Conservation (phyloP, 2,888 invertebrate species). For the Mythimna albipuncta region DNA sequence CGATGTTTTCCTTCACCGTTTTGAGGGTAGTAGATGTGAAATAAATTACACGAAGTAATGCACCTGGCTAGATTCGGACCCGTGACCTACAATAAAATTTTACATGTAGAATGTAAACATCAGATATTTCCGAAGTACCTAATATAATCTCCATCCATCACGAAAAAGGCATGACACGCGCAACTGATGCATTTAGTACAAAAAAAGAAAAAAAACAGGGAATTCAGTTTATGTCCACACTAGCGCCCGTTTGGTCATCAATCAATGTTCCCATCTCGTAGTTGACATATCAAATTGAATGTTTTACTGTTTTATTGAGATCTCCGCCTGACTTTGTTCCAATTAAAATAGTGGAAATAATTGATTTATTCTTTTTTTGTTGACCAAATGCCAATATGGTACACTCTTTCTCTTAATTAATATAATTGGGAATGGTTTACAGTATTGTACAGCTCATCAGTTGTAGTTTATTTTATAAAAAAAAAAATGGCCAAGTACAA, state of each 20-base stretch:
- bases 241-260: slow-evolving; percentile 36
- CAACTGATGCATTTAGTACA: slow-evolving; percentile 27
- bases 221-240: slow-evolving; percentile 43
- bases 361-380: slow-evolving; percentile 6
- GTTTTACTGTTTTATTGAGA: slow-evolving; percentile 45
- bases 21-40: too few relatives aligned
- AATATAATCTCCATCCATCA: slow-evolving; percentile 36
- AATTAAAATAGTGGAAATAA: slow-evolving; percentile 33
- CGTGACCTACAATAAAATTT: too few relatives aligned
- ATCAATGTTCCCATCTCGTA: slow-evolving; percentile 46
- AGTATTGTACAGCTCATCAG: too few relatives aligned
- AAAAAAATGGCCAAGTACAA: too few relatives aligned
- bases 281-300: slow-evolving; percentile 61
- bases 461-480: too few relatives aligned
- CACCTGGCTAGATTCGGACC: too few relatives aligned
- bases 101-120: neutral
- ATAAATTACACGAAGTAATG: too few relatives aligned
- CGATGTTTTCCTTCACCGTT: too few relatives aligned
- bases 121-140: slow-evolving; percentile 7
- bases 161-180: slow-evolving; percentile 9
- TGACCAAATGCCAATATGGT: neutral
- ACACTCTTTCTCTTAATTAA: neutral
- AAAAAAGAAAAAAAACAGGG: slow-evolving; percentile 30
- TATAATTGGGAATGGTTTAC: too few relatives aligned
- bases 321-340: slow-evolving; percentile 32